Percentiles rank a stretch among this genome's conserved stretches.
These are phyloP conservation scores for Sebastes nivosus DNA, from an alignment of 2,797 vertebrate species.

Conservation along the genomic window DNA sequence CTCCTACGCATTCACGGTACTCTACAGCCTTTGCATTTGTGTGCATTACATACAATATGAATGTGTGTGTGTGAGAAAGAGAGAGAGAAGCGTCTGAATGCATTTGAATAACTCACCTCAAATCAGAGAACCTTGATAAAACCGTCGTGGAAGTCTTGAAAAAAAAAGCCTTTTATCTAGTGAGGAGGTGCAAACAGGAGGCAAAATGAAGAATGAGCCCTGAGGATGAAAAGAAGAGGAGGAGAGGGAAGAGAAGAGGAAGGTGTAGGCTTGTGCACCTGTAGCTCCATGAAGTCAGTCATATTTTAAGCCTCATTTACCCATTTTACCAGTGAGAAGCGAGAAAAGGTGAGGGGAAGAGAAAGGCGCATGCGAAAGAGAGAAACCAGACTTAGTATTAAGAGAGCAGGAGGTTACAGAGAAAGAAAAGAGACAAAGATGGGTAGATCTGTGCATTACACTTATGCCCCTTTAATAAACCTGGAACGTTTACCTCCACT, in stretches of 20 bases:
- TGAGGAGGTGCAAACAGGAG: neutral
- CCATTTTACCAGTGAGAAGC: neutral
- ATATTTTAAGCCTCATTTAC: neutral
- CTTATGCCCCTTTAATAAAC: neutral
- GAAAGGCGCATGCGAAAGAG: neutral
- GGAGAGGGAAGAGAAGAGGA: neutral
- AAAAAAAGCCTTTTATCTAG: neutral
- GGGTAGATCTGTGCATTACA: neutral
- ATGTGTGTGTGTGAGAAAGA: neutral
- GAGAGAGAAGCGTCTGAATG: neutral
- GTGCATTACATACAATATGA: neutral
- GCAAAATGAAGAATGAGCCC: neutral
- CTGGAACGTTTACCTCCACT: neutral
- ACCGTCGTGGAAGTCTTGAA: neutral
- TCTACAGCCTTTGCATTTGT: neutral
- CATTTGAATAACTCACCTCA: constrained; percentile 32
- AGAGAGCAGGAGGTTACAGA: neutral
- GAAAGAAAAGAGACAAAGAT: neutral
- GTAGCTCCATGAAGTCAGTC: neutral
- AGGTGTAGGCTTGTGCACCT: neutral
- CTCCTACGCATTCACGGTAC: constrained; percentile 92
- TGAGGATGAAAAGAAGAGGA: neutral
- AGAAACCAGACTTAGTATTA: neutral
- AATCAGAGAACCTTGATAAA: constrained; percentile 5
- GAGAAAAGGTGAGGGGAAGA: neutral